Conservation (phyloP, 2,888 invertebrate genomes). For the Malthinus flaveolus region DNA sequence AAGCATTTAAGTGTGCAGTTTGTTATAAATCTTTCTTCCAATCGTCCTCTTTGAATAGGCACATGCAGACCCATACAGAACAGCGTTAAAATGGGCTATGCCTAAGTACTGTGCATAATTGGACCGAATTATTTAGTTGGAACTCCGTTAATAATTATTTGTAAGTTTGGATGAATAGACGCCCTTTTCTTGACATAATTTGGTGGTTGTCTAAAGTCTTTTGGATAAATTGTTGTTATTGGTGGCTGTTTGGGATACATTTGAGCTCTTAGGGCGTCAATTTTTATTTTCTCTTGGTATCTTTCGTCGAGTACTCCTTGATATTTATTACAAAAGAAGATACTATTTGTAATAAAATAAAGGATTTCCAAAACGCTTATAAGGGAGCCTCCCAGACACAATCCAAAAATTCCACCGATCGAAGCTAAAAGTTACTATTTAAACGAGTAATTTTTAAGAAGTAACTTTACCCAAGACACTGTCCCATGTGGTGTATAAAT, state of each 20-base stretch:
- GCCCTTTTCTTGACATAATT: neutral
- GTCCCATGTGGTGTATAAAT: no score
- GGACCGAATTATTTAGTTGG: no score
- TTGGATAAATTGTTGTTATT: neutral
- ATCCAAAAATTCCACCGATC: neutral
- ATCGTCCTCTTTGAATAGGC: slow-evolving; percentile 24
- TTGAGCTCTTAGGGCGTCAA: neutral
- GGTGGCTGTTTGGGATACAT: neutral
- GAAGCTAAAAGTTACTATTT: neutral
- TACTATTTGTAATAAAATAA: neutral
- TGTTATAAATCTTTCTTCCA: slow-evolving; percentile 29
- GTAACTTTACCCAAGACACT: no score
- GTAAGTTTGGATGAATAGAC: neutral
- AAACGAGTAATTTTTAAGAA: no score
- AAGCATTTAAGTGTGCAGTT: slow-evolving; percentile 22
- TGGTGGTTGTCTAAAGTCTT: neutral
- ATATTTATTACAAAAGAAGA: neutral
- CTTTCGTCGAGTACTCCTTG: no score
- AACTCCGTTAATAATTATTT: neutral
- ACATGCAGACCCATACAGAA: slow-evolving; percentile 16
- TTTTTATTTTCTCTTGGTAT: no score
- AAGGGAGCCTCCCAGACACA: neutral
- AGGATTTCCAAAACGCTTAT: neutral
- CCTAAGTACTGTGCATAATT: neutral
- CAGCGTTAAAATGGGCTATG: neutral